phyloP scores from a whole-genome alignment of 2,797 vertebrate genomes.

The Gymnothorax javanicus region DNA sequence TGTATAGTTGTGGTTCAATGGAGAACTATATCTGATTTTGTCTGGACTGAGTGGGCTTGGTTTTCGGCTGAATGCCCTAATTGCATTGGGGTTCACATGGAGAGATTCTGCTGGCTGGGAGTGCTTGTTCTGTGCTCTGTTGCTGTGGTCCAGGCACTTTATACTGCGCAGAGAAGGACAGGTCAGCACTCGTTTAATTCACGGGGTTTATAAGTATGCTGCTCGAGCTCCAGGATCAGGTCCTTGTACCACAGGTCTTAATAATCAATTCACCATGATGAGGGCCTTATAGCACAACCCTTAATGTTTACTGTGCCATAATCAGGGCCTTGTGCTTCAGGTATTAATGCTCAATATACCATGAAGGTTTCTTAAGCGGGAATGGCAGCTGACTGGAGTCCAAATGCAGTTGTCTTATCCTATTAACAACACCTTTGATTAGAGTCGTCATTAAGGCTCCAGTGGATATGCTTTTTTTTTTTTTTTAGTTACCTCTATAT shows the following conservation, averaged over 20 bases:
- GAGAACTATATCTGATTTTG: slow-evolving; percentile 20
- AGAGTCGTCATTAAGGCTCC: no score
- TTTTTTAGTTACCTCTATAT: background rate
- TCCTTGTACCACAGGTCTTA: background rate
- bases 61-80: background rate
- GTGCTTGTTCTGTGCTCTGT: slow-evolving; percentile 15
- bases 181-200: slow-evolving; percentile 30
- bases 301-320: background rate
- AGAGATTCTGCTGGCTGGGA: background rate
- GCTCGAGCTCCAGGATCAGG: slow-evolving; percentile 1
- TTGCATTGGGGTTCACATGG: background rate
- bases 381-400: background rate
- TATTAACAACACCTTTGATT: no score
- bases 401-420: background rate
- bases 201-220: slow-evolving; percentile 1
- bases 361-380: background rate
- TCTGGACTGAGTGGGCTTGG: slow-evolving; percentile 4
- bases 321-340: background rate
- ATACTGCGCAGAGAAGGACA: slow-evolving; percentile 19
- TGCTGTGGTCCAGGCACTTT: slow-evolving; percentile 14
- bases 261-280: background rate
- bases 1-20: slow-evolving; percentile 30
- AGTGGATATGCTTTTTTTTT: no score
- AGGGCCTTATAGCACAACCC: background rate
- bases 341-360: background rate